Conservation (phyloP, 2,113 vertebrate genomes). For the Forbesichthys papilliferus region DNA sequence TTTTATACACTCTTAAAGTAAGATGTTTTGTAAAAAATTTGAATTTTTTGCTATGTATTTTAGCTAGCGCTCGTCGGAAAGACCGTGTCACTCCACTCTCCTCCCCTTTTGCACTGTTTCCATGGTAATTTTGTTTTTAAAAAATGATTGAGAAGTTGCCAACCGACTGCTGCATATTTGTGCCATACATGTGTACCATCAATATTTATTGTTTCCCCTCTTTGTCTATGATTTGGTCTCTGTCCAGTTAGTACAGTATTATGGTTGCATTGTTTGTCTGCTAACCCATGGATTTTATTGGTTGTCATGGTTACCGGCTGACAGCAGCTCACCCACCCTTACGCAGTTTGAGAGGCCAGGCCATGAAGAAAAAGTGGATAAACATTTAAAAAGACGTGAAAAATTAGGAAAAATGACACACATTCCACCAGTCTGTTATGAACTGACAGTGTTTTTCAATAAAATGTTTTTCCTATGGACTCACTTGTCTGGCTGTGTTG, state of each 20-base stretch:
- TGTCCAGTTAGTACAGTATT: conserved; percentile 98
- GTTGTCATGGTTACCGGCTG: conserved; percentile 82
- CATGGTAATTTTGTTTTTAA: conserved; percentile 87
- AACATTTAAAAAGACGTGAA: conserved; percentile 58
- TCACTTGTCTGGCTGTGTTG: conserved; percentile 38
- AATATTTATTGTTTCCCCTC: conserved; percentile 94
- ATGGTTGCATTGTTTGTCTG: conserved; percentile 89
- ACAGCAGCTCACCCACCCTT: conserved; percentile 78
- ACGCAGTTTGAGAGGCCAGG: conserved; percentile 82
- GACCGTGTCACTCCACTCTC: conserved; percentile 83
- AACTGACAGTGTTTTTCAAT: conserved; percentile 99
- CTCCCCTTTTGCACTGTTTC: conserved; percentile 96
- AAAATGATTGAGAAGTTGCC: conserved; percentile 82
- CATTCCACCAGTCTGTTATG: conserved; percentile 98
- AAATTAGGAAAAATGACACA: conserved; percentile 81
- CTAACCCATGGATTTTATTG: conserved; percentile 77
- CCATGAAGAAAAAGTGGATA: conserved; percentile 74
- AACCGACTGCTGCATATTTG: conserved; percentile 99
- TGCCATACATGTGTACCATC: conserved; percentile 99
- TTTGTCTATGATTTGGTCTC: conserved; percentile 74
- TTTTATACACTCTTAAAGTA: conserved; percentile 96
- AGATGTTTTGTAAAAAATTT: conserved; percentile 99
- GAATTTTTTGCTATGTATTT: conserved; percentile 99
- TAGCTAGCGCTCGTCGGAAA: conserved; percentile 98
- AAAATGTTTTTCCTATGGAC: conserved; percentile 99